Base-by-base conservation (phyloP, 2,888 invertebrate genomes). In the Nezara viridula region DNA sequence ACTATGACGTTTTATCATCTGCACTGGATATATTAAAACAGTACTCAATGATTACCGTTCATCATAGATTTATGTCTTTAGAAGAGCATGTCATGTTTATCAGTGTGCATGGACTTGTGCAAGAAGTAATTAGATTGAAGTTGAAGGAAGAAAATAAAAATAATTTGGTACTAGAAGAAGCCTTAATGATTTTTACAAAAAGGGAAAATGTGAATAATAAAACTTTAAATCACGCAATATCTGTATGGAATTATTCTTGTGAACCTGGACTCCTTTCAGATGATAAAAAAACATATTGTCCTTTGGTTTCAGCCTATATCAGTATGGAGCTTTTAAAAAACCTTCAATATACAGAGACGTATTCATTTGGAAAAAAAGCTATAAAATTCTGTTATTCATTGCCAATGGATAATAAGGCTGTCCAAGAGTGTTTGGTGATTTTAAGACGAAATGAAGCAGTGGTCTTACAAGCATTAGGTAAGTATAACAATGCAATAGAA, bases 51-150 rank as follows among this genome's bases (percentile, higher is more conserved):
- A 55, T 89, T 50, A 89, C 19, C 21, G 50, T 27, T 50, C 32
- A 52, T 32, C 44, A n/a, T 32, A 66, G 49, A 49, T n/a, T 49
- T 14, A 32, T 49, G 19, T 44, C 55, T 55, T 21, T 87, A 19
- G 89, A 89, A 50, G 14, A 81, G 37, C 47, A 85, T 12, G 50
- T n/a, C 12, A 21, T 55, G n/a, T 12, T 55, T 10, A 12, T 89
- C 19, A 89, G 86, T 85, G 66, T 90, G 27, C 90, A 90, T 66
- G 86, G 90, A 49, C 50, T 90, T 40, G 86, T 90, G 5, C 90
- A 90, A 50, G 60, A 90, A 40, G 89, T 90, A 19, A 52, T 85
- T 19, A 81, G 90, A 49, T 66, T 90, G 24, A 21, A 86, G 44
- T 66, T 90, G 21, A 47, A 12, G 86, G 24, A 85, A 16, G 27